Percentiles rank a stretch among this genome's conserved stretches.
Evolutionary conservation across 2,797 vertebrate genomes (phyloP).

Genomic region (Sebastes taczanowskii): DNA sequence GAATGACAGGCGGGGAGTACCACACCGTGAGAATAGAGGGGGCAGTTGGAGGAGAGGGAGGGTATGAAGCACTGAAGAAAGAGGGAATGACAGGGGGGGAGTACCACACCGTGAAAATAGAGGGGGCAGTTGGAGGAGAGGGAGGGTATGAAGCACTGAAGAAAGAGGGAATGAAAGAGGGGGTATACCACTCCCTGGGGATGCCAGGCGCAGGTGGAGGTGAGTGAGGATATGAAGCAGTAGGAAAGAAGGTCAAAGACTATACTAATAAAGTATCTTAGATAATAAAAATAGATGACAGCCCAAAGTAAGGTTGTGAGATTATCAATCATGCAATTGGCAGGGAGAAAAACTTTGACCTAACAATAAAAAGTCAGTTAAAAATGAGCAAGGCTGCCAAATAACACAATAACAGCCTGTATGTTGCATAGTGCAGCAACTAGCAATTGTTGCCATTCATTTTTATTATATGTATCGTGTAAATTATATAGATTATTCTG

Average conservation of each 20-base stretch:
- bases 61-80: slow-evolving; percentile 30
- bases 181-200: background rate
- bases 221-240: background rate
- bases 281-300: too few relatives aligned
- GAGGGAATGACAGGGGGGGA: background rate
- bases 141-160: background rate
- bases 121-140: rapidly evolving
- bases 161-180: background rate
- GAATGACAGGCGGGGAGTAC: background rate
- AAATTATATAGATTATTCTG: background rate
- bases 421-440: background rate
- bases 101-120: background rate
- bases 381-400: background rate
- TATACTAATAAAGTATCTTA: too few relatives aligned
- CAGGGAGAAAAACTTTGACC: background rate
- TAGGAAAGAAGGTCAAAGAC: background rate
- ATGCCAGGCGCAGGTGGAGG: rapidly evolving
- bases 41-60: background rate
- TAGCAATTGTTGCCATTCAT: background rate
- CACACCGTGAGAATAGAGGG: background rate
- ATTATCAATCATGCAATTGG: background rate
- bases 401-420: background rate
- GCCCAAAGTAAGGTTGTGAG: background rate
- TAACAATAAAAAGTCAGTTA: background rate
- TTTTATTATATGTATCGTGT: background rate